Percentiles rank a stretch among this genome's conserved stretches.
phyloP scores from a whole-genome alignment of 1,140 invertebrate genomes.

The Arctopsyche grandis region DNA sequence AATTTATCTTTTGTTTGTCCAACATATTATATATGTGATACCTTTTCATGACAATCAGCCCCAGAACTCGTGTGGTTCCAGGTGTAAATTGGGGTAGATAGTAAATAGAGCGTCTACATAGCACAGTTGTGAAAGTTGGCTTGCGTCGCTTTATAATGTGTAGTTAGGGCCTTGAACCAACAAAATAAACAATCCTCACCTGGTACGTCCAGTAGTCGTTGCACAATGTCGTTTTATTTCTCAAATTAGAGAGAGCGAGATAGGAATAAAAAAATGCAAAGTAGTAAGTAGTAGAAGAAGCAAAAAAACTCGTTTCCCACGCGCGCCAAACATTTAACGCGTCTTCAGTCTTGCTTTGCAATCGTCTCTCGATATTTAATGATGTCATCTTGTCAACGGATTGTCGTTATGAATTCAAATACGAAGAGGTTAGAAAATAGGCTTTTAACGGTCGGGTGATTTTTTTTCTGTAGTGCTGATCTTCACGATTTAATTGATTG shows the following conservation, averaged over 20 bases:
- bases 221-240: background rate
- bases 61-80: too few species aligned
- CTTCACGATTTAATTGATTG: too few species aligned
- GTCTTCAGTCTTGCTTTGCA: background rate
- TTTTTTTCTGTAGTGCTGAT: too few species aligned
- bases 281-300: background rate
- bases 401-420: background rate
- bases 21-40: too few species aligned
- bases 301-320: background rate
- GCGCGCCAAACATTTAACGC: background rate
- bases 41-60: too few species aligned
- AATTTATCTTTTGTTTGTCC: too few species aligned
- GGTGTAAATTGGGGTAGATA: too few species aligned
- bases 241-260: background rate
- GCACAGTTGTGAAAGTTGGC: too few species aligned
- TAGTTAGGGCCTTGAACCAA: constrained; percentile 16
- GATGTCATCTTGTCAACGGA: background rate
- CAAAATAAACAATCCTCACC: constrained; percentile 6
- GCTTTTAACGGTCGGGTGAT: too few species aligned
- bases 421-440: background rate
- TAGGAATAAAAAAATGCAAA: background rate
- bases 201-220: background rate
- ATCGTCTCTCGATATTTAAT: background rate
- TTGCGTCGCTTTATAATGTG: too few species aligned
- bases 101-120: too few species aligned